phyloP scores from a whole-genome alignment of 2,888 invertebrate genomes.

The Nematopogon swammerdamellus region DNA sequence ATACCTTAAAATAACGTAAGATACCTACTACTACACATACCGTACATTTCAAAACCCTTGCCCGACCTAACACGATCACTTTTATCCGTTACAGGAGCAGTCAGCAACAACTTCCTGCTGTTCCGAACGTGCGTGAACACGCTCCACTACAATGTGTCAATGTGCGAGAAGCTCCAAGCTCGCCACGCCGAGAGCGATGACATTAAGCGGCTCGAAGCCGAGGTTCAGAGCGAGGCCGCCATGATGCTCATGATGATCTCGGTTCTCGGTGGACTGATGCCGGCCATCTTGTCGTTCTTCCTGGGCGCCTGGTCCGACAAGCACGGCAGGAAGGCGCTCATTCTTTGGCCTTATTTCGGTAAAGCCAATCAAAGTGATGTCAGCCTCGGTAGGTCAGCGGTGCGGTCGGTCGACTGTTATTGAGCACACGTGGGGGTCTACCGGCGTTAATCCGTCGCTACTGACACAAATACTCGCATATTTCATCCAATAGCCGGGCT shows the following conservation, averaged over 20 bases:
- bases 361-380: too few species aligned
- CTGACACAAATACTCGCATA: too few species aligned
- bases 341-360: constrained; percentile 50
- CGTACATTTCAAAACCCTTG: too few species aligned
- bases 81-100: constrained; percentile 8
- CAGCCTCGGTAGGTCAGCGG: too few species aligned
- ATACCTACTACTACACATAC: too few species aligned
- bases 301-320: constrained; percentile 70
- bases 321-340: constrained; percentile 62
- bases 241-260: constrained; percentile 52
- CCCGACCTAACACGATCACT: too few species aligned
- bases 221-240: constrained; percentile 55
- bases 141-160: constrained; percentile 8
- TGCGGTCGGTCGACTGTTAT: too few species aligned
- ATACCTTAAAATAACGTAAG: too few species aligned
- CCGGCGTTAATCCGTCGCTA: too few species aligned
- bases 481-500: too few species aligned
- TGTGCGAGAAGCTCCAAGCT: constrained; percentile 7
- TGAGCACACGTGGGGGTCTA: too few species aligned
- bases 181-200: constrained; percentile 8
- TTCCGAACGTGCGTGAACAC: constrained; percentile 9
- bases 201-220: constrained; percentile 9
- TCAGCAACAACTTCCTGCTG: constrained; percentile 9
- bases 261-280: constrained; percentile 54
- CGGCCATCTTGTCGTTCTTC: constrained; percentile 59